A percentile compares a stretch with the other conserved stretches of the same genome.
phyloP scores from a whole-genome alignment of 2,888 invertebrate species.

The Geotrupes spiniger region DNA sequence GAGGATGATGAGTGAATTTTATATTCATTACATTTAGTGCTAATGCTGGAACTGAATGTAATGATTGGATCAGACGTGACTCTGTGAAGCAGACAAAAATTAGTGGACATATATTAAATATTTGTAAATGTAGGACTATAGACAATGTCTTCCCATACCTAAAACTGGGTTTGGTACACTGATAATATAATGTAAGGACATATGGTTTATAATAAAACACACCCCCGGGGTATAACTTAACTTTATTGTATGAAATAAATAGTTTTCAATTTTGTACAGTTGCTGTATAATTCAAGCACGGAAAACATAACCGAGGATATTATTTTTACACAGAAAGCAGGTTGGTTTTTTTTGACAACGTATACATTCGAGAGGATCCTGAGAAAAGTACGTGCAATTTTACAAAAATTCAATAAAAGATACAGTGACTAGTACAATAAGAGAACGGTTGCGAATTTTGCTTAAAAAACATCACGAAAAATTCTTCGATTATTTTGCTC shows the following conservation, averaged over 20 bases:
- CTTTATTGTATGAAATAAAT: constrained; percentile 30
- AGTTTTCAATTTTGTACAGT: constrained; percentile 20
- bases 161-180: too few relatives aligned
- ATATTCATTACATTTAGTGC: too few relatives aligned
- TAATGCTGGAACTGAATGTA: too few relatives aligned
- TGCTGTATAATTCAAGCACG: constrained; percentile 15
- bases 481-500: constrained; percentile 2
- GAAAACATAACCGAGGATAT: constrained; percentile 14
- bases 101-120: too few relatives aligned
- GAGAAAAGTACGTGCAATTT: constrained; percentile 12
- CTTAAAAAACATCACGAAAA: constrained; percentile 10
- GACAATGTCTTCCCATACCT: too few relatives aligned
- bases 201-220: constrained; percentile 2
- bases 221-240: constrained; percentile 20
- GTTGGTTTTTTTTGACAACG: neutral
- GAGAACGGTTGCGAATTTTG: constrained; percentile 16
- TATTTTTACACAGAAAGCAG: constrained; percentile 1
- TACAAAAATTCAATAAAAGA: constrained; percentile 15
- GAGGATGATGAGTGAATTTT: too few relatives aligned
- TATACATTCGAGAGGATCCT: constrained; percentile 8
- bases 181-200: neutral
- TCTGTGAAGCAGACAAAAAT: too few relatives aligned
- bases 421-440: constrained; percentile 23
- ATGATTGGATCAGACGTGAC: too few relatives aligned
- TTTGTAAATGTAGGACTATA: too few relatives aligned